Evolutionary conservation across 2,797 vertebrate genomes (phyloP).

Genomic region (Sardinella longiceps): DNA sequence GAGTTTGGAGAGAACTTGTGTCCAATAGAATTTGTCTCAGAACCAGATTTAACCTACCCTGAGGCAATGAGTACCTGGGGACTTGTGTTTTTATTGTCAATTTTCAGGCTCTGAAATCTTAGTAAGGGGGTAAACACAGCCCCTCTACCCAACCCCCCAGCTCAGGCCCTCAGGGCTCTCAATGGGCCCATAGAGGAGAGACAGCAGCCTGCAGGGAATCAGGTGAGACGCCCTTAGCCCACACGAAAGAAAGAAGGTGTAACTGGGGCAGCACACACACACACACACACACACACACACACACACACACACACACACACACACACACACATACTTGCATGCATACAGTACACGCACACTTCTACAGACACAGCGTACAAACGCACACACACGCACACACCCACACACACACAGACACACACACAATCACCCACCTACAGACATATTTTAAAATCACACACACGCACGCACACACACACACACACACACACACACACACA

Average conservation of each 20-base stretch:
- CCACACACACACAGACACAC: background rate
- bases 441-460: no score
- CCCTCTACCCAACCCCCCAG: background rate
- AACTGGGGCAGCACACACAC: background rate
- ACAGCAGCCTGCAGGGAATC: background rate
- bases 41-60: background rate
- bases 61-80: background rate
- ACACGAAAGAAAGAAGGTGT: background rate
- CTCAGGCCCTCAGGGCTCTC: background rate
- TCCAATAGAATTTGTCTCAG: background rate
- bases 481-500: background rate
- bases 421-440: background rate
- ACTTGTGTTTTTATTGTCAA: background rate
- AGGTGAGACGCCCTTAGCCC: background rate
- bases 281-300: slow-evolving; percentile 18
- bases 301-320: background rate
- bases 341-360: slow-evolving; percentile 31
- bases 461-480: slow-evolving; percentile 61
- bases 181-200: background rate
- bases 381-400: background rate
- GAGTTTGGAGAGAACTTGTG: background rate
- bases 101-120: background rate
- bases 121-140: background rate
- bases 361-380: background rate
- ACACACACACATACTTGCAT: slow-evolving; percentile 33